A percentile compares a stretch with the other conserved stretches of the same genome.
Evolutionary conservation across 2,888 invertebrate genomes (phyloP).

Genomic region (Scaptomyza flava): DNA sequence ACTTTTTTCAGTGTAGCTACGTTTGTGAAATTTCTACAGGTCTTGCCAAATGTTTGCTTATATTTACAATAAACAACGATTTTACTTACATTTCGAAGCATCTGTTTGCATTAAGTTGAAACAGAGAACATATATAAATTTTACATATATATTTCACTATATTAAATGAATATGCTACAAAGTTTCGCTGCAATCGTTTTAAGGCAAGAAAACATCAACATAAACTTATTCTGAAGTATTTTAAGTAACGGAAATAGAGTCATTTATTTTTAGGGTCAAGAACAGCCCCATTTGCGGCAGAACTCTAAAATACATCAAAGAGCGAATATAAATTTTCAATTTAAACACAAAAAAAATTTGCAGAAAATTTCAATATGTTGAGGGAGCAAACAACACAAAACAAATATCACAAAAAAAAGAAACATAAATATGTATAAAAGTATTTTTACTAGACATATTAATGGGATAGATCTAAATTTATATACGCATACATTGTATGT

Average conservation of each 20-base stretch:
- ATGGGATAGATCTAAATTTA: slow-evolving; percentile 48
- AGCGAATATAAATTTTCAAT: slow-evolving; percentile 27
- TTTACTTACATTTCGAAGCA: slow-evolving; percentile 84
- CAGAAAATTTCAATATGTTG: slow-evolving; percentile 4
- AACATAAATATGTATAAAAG: slow-evolving; percentile 14
- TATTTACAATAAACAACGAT: slow-evolving; percentile 19
- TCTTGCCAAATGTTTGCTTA: slow-evolving; percentile 18
- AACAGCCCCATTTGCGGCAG: no score
- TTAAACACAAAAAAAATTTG: slow-evolving; percentile 14
- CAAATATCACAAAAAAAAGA: slow-evolving; percentile 20
- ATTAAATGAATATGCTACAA: slow-evolving; percentile 6
- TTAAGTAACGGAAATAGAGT: slow-evolving; percentile 42
- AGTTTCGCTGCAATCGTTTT: slow-evolving; percentile 1
- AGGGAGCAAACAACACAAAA: slow-evolving; percentile 15
- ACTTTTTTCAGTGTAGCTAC: slow-evolving; percentile 6
- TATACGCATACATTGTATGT: slow-evolving; percentile 26
- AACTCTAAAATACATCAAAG: slow-evolving; percentile 50
- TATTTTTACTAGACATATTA: slow-evolving; percentile 15
- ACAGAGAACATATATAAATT: slow-evolving; percentile 63
- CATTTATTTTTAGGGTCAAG: slow-evolving; percentile 35
- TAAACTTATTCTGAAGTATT: slow-evolving; percentile 22
- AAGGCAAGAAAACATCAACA: slow-evolving; percentile 1
- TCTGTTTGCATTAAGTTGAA: slow-evolving; percentile 81
- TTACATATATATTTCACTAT: slow-evolving; percentile 22
- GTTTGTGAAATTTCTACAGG: slow-evolving; percentile 14